Evolutionary conservation across 2,113 vertebrate species (phyloP), one percentile per base, ranked within the genome.

Genomic region (Nestor notabilis): DNA sequence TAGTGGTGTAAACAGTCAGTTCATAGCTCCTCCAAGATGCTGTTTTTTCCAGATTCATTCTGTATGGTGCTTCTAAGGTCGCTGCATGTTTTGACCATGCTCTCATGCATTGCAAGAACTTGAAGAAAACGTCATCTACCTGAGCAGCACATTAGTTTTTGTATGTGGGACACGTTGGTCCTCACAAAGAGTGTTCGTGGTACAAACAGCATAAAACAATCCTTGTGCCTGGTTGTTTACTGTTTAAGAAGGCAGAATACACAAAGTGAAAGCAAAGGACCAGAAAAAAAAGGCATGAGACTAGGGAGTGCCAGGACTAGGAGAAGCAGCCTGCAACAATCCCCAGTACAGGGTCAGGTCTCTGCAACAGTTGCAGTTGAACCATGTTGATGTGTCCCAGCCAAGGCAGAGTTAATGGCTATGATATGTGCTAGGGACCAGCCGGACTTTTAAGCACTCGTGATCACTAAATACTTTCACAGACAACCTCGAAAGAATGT

Each of bases 131-230:
- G 52, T 53, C 25, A n/a, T 37, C 68, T 64, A 2, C 46, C 43
- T 61, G 43, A 43, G 0, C 10, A 49, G 49, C 11, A 3, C 0
- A 0, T 55, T 41, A 5, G 5, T 14, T 72, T 13, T 44, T 37
- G 8, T 24, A 10, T 14, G 23, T 1, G n/a, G 49, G 52, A 6
- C 13, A 1, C 13, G 31, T 5, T 64, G 47, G 29, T 53, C 29
- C 25, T 71, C 52, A 29, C 47, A 33, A 21, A 69, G 44, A 52
- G 9, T 0, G 8, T 24, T 56, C 10, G 0, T 61, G 44, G 20
- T 58, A 37, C 56, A 72, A n/a, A 17, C 6, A 43, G 16, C 1
- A 0, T 28, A 17, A 78, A 16, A 13, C 50, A 37, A 4, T 65
- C 20, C 61, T 82, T 47, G n/a, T 43, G 41, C 39, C 58, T n/a